Evolutionary conservation across 2,888 invertebrate species (phyloP), one percentile per base, ranked within the genome.

Genomic region (Mechanitis mazaeus): DNA sequence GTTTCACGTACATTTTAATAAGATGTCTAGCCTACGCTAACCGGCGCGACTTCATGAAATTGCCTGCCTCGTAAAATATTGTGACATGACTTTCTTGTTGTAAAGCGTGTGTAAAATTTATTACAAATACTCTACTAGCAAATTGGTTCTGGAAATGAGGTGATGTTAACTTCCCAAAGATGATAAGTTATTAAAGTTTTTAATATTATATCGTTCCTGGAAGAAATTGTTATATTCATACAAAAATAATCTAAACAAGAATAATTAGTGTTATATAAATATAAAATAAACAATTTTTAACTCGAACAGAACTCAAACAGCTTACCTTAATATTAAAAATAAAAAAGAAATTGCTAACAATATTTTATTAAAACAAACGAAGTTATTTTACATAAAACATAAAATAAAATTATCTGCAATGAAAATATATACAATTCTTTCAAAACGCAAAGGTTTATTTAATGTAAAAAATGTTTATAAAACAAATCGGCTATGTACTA

Each of bases 41-140:
- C 64, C 67, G 66, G 58, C 64, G 57, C 56, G 63, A 59, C 65
- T 65, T 65, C 62, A 58, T 66, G 63, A 70, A 71, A 72, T 72
- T 73, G 70, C 69, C 66, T 65, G 66, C 66, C 66, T 68, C 65
- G 67, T 71, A 71, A 71, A 69, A 68, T 69, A 69, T 67, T 64
- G 64, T 61, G 63, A 65, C 68, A 63, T 64, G 60, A 65, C 60
- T 64, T 63, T 60, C 60, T 64, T 64, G 47, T 38, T 64, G 58
- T 65, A 63, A 63, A 64, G 33, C 55, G 60, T 68, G 60, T 64
- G 61, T 64, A 62, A 65, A 66, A 66, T 65, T 62, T 67, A 59
- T 59, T 57, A 65, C 54, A 58, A 55, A 63, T 55, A 62, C 55
- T 53, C 59, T 57, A 55, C 45, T 53, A 46, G 53, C 42, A 55